These are phyloP conservation scores for Carduelis carduelis DNA, from an alignment of 2,797 vertebrate genomes.

Conservation along the genomic window DNA sequence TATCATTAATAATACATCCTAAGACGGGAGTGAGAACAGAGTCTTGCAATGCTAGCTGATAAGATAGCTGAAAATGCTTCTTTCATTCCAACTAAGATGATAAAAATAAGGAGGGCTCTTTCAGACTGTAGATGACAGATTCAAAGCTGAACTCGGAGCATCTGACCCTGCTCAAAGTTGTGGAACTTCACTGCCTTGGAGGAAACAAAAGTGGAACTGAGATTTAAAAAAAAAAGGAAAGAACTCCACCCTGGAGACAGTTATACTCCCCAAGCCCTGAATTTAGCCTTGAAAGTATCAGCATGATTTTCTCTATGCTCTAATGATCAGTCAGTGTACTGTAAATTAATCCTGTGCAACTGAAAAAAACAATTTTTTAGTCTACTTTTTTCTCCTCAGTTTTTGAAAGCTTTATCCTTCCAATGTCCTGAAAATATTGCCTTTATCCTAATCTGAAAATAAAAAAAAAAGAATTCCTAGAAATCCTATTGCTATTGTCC, in stretches of 20 bases:
- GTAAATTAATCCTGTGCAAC: not conserved
- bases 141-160: not conserved
- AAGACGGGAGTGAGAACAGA: conserved; percentile 21
- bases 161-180: not conserved
- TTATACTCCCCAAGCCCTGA: not conserved
- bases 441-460: not conserved
- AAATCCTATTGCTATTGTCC: not conserved
- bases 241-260: not conserved
- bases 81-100: conserved; percentile 35
- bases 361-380: not conserved
- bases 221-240: not conserved
- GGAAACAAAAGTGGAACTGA: not conserved
- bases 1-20: conserved; percentile 62
- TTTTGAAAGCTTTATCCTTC: not conserved
- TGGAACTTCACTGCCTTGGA: not conserved
- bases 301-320: not conserved
- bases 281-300: conserved; percentile 13
- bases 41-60: conserved; percentile 35
- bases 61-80: conserved; percentile 43
- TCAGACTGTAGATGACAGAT: not conserved
- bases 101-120: conserved; percentile 14
- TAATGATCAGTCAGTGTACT: not conserved
- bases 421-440: not conserved
- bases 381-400: not conserved
- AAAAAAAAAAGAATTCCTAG: not conserved